These are phyloP conservation scores for Hymenopus coronatus DNA, from an alignment of 2,888 invertebrate genomes.

Conservation along the genomic window DNA sequence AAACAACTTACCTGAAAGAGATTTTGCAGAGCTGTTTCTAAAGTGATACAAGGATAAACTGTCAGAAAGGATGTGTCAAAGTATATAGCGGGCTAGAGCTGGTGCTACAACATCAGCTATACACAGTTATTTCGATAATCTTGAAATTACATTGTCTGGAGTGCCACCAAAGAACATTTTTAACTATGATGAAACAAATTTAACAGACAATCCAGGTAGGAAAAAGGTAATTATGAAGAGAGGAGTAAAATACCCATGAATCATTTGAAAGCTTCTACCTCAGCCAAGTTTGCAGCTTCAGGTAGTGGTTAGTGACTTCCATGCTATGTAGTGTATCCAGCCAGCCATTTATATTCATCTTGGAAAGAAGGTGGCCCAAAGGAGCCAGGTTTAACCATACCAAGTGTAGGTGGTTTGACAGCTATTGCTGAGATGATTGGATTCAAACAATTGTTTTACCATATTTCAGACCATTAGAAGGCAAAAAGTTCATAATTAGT, in stretches of 20 bases:
- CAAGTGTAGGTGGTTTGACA: no score
- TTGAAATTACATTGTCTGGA: no score
- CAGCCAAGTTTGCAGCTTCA: neutral
- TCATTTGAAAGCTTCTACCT: neutral
- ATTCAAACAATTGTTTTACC: no score
- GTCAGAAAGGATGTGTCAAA: neutral
- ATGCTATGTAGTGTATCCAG: neutral
- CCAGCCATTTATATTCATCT: neutral
- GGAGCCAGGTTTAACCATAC: no score
- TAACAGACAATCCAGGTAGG: neutral
- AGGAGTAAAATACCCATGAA: conserved; percentile 13
- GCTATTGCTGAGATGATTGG: no score
- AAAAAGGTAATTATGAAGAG: neutral
- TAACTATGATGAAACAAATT: conserved; percentile 12
- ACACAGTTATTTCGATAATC: neutral
- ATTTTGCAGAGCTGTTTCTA: neutral
- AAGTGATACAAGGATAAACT: neutral
- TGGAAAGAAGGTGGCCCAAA: conserved; percentile 7
- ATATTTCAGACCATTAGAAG: no score
- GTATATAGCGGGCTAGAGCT: no score
- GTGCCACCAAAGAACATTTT: conserved; percentile 5
- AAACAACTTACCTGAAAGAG: conserved; percentile 4
- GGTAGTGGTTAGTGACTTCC: neutral
- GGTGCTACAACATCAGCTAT: neutral
- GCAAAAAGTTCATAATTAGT: no score